Evolutionary conservation across 1,140 invertebrate genomes (phyloP), one percentile per base, ranked within the genome.

Genomic region (Aphaenogaster rudis): DNA sequence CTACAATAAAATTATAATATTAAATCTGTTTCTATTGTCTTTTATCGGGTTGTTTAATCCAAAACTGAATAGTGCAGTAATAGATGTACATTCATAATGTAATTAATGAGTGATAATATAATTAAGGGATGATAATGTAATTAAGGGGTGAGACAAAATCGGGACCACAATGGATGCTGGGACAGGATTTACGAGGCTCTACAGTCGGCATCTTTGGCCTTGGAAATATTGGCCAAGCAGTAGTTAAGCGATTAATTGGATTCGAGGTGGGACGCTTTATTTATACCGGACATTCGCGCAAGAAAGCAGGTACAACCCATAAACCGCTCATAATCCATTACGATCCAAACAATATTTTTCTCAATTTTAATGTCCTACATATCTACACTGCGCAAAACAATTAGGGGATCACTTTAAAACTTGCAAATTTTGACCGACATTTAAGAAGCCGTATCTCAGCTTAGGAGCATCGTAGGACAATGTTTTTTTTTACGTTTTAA

Each of bases 141-240:
- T 95, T 72, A 90, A 98, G 97, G 69, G 97, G 96, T 0, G 94
- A 96, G 61, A 97, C 97, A 96, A 94, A 96, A 82, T 86, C 2
- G 0, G 96, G 96, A 85, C 96, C 97, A 0, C 95, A 97, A 72
- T 98, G 97, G 96, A 93, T 96, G 66, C 93, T 97, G 64, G 97
- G 97, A 0, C 96, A 96, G 74, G 97, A 97, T 88, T 95, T 97
- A 45, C 93, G 95, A 4, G 96, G 96, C 42, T 97, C 97, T 5
- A 98, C 97, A 0, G 97, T 98, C 2, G 98, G 98, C 1, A 97
- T 98, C 57, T 96, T 98, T 15, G 98, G 98, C 17, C 95, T 98
- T 4, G 98, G 98, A 15, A 96, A 97, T 59, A 97, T 98, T 86
- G 98, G 98, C 0, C 96, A 97, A 92, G 96, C 96, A 2, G 96